Conservation (phyloP, 2,797 vertebrate species). For the Salarias fasciatus region DNA sequence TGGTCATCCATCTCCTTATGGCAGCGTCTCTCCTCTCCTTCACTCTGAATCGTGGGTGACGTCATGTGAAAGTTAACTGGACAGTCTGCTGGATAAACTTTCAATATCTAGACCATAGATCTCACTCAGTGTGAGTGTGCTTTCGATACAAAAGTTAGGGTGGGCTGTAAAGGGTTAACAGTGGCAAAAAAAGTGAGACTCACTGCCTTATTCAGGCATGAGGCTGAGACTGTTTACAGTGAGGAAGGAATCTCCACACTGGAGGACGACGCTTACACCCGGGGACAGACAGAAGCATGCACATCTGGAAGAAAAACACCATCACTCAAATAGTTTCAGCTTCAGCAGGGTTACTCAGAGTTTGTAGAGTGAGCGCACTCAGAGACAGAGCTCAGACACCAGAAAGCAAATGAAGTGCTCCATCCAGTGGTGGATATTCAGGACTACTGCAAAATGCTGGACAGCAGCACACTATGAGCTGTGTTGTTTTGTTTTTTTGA, state of each 20-base stretch:
- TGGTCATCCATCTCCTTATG: constrained; percentile 27
- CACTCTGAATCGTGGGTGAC: constrained; percentile 25
- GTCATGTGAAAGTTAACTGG: constrained; percentile 18
- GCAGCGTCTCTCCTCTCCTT: constrained; percentile 11
- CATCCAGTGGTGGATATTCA: constrained; percentile 55
- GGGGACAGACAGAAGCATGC: background rate
- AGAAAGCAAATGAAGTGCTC: constrained; percentile 46
- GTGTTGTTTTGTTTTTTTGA: too few relatives aligned
- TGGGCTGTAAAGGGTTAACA: constrained; percentile 60
- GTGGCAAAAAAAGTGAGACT: constrained; percentile 23
- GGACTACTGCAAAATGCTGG: constrained; percentile 4
- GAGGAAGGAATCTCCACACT: constrained; percentile 40
- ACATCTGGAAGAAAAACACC: background rate
- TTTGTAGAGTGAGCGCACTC: background rate
- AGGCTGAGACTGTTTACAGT: constrained; percentile 64
- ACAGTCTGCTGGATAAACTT: background rate
- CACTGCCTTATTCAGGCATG: constrained; percentile 85
- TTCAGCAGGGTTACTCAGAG: constrained; percentile 3
- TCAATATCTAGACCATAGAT: too few relatives aligned
- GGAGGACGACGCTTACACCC: constrained; percentile 13
- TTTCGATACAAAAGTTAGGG: background rate
- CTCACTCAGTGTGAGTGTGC: background rate
- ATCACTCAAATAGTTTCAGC: background rate
- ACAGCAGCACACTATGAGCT: too few relatives aligned
- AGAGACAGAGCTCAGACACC: background rate